Evolutionary conservation across 2,113 vertebrate genomes (phyloP).

Genomic region (Stigmatopora argus): DNA sequence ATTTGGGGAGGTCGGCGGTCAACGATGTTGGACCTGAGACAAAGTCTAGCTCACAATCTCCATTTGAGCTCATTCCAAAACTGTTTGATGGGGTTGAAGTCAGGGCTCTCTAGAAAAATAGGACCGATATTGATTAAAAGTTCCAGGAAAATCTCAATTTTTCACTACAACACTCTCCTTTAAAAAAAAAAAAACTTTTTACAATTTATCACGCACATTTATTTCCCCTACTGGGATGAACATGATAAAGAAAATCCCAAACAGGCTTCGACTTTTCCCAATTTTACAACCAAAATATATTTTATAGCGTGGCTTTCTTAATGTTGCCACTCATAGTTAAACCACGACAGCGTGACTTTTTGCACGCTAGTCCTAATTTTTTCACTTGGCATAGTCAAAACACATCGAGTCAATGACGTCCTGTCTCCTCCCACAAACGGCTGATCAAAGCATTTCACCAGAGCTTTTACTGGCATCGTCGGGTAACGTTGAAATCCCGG

Average conservation of each 20-base stretch:
- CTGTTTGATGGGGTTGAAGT: background rate
- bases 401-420: constrained; percentile 13
- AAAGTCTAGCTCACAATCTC: background rate
- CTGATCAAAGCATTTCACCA: constrained; percentile 44
- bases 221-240: no score
- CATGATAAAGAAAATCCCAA: background rate
- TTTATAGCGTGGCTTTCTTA: no score
- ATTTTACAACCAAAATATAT: background rate
- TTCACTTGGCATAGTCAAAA: constrained; percentile 24
- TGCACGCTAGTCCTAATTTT: constrained; percentile 13
- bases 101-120: background rate
- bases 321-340: background rate
- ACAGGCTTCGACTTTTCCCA: background rate
- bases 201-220: no score
- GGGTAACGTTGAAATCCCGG: constrained; percentile 35
- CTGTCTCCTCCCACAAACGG: constrained; percentile 21
- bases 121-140: no score
- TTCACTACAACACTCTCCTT: no score
- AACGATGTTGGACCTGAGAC: background rate
- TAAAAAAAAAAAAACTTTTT: no score
- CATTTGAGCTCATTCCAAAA: background rate
- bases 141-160: no score
- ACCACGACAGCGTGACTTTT: background rate
- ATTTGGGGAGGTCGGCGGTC: background rate
- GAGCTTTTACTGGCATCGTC: constrained; percentile 23